Evolutionary conservation across 92 coral and sea anemone species (phyloP).

Genomic region (Porites evermanni): DNA sequence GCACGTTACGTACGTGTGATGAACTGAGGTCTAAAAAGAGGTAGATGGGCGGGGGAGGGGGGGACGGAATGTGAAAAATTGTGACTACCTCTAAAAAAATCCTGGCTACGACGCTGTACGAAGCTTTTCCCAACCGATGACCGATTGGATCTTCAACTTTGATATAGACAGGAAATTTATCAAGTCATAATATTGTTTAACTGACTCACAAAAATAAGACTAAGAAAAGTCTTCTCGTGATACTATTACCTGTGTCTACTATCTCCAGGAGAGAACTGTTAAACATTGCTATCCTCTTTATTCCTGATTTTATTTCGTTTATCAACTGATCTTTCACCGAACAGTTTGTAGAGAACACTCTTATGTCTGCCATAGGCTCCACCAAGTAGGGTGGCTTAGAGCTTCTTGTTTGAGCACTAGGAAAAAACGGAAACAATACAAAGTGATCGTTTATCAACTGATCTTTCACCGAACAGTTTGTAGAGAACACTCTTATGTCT

Average conservation of each 20-base stretch:
- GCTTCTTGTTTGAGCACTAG: neutral
- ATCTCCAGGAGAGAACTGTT: neutral
- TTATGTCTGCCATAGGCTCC: constrained; percentile 7
- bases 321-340: constrained; percentile 3
- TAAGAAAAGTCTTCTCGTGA: neutral
- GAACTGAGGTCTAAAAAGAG: too few relatives aligned
- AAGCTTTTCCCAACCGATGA: too few relatives aligned
- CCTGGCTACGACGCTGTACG: too few relatives aligned
- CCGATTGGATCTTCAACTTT: too few relatives aligned
- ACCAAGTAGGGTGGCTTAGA: neutral
- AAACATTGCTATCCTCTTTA: neutral
- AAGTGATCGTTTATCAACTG: neutral
- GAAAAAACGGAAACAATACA: neutral
- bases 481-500: neutral
- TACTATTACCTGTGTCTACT: constrained; percentile 21
- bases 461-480: neutral
- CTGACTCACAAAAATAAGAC: neutral
- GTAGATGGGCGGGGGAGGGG: too few relatives aligned
- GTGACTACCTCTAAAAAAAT: too few relatives aligned
- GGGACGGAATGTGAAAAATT: too few relatives aligned
- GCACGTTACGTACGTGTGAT: too few relatives aligned
- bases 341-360: neutral
- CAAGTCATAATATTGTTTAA: too few relatives aligned
- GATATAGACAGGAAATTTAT: too few relatives aligned
- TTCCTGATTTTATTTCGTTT: neutral